Percentiles rank a stretch among this genome's conserved stretches.
Conservation (phyloP, 2,797 vertebrate genomes). For the Coendou prehensilis region DNA sequence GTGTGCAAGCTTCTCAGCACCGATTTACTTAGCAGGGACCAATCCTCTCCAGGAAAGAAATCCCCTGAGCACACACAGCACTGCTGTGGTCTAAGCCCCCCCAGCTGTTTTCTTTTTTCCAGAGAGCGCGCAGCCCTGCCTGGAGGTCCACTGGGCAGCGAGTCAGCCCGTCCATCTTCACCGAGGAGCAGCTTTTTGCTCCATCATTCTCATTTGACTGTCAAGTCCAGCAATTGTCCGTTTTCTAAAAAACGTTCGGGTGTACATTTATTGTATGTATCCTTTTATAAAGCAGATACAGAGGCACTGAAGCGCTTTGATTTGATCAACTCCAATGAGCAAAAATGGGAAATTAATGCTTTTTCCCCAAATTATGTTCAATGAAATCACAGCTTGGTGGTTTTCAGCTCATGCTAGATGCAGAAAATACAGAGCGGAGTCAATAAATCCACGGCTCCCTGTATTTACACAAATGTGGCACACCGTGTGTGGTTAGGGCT, state of each 20-base stretch:
- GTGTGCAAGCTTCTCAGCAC: neutral
- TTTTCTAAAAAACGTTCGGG: neutral
- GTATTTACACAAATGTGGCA: neutral
- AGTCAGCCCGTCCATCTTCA: neutral
- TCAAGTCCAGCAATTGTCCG: neutral
- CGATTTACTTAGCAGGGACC: neutral
- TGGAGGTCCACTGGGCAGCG: neutral
- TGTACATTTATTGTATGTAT: neutral
- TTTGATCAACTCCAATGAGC: neutral
- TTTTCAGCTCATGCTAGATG: neutral
- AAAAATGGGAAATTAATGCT: neutral
- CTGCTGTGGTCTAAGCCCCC: neutral
- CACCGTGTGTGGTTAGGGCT: too few relatives aligned
- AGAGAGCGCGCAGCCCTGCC: neutral
- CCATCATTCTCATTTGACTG: neutral
- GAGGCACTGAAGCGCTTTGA: neutral
- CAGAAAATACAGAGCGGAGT: constrained; percentile 41
- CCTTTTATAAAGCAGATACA: neutral
- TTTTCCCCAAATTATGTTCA: neutral
- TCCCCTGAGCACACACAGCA: neutral
- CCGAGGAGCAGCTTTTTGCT: neutral
- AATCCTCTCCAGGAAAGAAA: neutral
- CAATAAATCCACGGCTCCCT: neutral
- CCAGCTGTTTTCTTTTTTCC: neutral
- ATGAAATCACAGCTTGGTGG: neutral